Evolutionary conservation across 2,797 vertebrate species (phyloP), one percentile per base, ranked within the genome.

Genomic region (Danio aesculapii): DNA sequence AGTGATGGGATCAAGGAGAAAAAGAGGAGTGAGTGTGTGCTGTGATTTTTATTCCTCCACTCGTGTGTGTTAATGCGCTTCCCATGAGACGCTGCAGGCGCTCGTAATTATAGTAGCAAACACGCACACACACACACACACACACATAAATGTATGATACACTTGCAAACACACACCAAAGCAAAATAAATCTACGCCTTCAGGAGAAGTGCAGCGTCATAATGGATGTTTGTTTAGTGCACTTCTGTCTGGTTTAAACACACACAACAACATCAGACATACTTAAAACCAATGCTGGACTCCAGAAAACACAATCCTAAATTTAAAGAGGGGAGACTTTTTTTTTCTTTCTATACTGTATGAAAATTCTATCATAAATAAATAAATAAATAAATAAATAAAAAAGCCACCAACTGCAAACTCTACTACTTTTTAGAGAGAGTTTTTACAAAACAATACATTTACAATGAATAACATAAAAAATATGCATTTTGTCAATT

Each of bases 31-130:
- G 78, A 44, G 62, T 81, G 82, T 82, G 85, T 82, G 79, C 74
- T 81, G 66, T 75, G 83, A 79, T 84, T 86, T 82, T 78, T 85
- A 87, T 87, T 90, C 77, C 84, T 92, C 90, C 92, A 93, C 93
- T 94, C 92, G 88, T 94, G 92, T 93, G 92, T 87, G 89, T 91
- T 94, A 93, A 94, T 92, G 87, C 86, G 87, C 88, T 92, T 83
- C 87, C 91, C 93, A 93, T 93, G 93, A 93, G 89, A 88, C 17
- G 89, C 93, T 92, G 89, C 89, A 90, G 93, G 93, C 92, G 83
- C 89, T 86, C 85, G 86, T 93, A 94, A 92, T 94, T 93, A 94
- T 93, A 94, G 93, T 88, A 89, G 83, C 89, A 84, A 81, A 79
- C 80, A 61, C 86, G 87, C 77, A 90, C 89, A 86, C 83, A 87